These are phyloP conservation scores for Aphidius gifuensis DNA, from an alignment of 1,140 invertebrate species.

Conservation along the genomic window DNA sequence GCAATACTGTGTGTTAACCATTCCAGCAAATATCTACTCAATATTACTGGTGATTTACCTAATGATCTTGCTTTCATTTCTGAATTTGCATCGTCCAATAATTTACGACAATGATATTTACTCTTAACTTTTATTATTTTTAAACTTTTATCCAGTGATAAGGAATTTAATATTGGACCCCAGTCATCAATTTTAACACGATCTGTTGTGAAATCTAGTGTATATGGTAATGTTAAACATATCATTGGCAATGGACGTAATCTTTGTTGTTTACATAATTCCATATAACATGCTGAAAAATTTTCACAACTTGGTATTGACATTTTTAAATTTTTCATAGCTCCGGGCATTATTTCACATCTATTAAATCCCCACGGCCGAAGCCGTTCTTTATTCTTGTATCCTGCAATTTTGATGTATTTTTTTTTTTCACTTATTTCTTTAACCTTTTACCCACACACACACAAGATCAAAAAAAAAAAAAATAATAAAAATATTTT, in stretches of 20 bases:
- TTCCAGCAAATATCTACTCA: constrained; percentile 55
- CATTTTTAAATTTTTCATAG: constrained; percentile 22
- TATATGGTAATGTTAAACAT: constrained; percentile 45
- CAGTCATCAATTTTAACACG: constrained; percentile 68
- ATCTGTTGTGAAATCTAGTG: constrained; percentile 65
- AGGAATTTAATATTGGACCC: constrained; percentile 65
- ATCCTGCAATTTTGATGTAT: constrained; percentile 14
- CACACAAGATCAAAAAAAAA: neutral
- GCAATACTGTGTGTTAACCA: constrained; percentile 54
- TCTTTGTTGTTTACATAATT: constrained; percentile 45
- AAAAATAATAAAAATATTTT: neutral
- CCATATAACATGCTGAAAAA: constrained; percentile 48
- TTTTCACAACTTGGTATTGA: constrained; percentile 34
- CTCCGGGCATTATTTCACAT: too few relatives aligned
- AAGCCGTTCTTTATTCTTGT: neutral
- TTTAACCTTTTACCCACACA: neutral
- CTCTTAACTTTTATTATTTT: constrained; percentile 41
- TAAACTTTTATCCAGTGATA: constrained; percentile 63
- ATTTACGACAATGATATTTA: constrained; percentile 42
- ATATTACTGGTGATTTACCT: constrained; percentile 51
- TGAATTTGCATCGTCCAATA: constrained; percentile 58
- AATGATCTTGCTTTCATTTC: constrained; percentile 55
- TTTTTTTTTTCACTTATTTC: neutral
- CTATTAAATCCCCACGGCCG: neutral
- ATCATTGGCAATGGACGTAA: constrained; percentile 47